phyloP scores from a whole-genome alignment of 2,113 vertebrate species.

The Pluvialis apricaria region DNA sequence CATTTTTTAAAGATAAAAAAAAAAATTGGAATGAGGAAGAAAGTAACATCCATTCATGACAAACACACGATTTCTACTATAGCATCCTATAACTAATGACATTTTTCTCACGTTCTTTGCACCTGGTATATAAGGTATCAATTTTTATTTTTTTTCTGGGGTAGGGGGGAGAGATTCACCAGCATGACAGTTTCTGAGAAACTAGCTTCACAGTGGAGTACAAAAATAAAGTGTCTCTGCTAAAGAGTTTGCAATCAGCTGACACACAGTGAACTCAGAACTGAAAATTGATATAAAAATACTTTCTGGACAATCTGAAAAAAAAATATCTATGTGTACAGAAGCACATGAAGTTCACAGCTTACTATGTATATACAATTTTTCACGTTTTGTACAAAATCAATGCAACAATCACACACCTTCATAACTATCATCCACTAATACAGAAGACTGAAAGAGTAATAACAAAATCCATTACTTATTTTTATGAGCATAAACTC shows the following conservation, averaged over 20 bases:
- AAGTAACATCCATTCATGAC: neutral
- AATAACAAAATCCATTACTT: neutral
- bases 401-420: neutral
- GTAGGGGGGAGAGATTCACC: neutral
- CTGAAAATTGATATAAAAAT: neutral
- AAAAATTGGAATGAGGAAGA: neutral
- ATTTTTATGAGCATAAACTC: neutral
- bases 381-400: neutral
- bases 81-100: neutral
- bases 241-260: neutral
- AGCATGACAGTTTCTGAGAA: neutral
- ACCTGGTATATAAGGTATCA: neutral
- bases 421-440: neutral
- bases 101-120: neutral
- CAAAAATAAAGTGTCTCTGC: neutral
- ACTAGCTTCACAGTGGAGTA: neutral
- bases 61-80: neutral
- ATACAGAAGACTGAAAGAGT: neutral
- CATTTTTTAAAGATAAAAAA: neutral
- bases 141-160: no score
- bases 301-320: neutral
- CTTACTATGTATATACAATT: neutral
- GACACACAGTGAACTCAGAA: neutral
- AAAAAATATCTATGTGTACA: neutral
- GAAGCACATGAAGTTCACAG: neutral